phyloP scores from a whole-genome alignment of 2,797 vertebrate genomes.

The Argentina silus region DNA sequence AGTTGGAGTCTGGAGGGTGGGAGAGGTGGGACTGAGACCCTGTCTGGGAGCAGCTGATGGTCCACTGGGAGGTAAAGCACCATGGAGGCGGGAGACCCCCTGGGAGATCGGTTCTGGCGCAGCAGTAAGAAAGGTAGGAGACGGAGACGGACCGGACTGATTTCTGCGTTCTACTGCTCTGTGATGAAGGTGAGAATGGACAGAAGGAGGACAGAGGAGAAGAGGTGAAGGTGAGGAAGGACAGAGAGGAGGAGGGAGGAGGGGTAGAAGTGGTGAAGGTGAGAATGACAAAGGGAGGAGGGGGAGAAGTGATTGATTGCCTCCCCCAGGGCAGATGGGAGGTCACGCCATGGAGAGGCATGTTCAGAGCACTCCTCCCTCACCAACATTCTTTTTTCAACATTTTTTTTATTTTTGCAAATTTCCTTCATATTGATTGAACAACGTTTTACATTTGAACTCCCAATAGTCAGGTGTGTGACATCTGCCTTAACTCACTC shows the following conservation, averaged over 20 bases:
- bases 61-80: slow-evolving; percentile 31
- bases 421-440: not conserved
- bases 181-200: slow-evolving; percentile 27
- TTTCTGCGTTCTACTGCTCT: no score
- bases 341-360: not conserved
- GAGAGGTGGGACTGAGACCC: slow-evolving; percentile 14
- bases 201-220: not conserved
- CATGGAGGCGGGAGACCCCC: slow-evolving; percentile 68
- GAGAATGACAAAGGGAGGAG: not conserved
- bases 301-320: not conserved
- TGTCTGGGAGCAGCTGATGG: slow-evolving; percentile 5
- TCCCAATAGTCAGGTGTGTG: not conserved
- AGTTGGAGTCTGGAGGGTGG: slow-evolving; percentile 3
- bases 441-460: not conserved
- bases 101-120: slow-evolving; percentile 84
- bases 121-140: slow-evolving; percentile 81
- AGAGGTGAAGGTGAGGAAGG: not conserved
- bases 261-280: not conserved
- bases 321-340: not conserved
- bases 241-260: not conserved
- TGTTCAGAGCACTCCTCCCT: not conserved
- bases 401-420: not conserved
- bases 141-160: not conserved
- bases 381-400: not conserved
- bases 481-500: not conserved